Conservation (phyloP, 92 coral and sea anemone genomes). For the Phenganax subtilis region DNA sequence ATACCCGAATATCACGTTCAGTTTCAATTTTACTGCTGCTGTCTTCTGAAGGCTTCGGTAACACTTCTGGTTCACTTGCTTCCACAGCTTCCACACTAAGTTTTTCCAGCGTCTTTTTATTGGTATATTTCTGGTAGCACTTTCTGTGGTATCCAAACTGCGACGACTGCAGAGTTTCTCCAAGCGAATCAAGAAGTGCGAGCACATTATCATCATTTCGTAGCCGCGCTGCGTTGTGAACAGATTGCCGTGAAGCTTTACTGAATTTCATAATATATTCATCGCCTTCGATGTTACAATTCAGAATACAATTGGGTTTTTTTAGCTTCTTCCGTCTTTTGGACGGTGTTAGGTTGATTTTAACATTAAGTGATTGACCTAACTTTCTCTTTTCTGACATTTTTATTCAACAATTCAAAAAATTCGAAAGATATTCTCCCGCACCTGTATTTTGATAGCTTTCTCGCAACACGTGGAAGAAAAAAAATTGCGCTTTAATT, state of each 20-base stretch:
- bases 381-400: background rate
- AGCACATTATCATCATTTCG: background rate
- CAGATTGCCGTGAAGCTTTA: background rate
- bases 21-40: background rate
- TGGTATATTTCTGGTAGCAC: conserved; percentile 12
- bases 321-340: background rate
- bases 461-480: background rate
- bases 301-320: conserved; percentile 3
- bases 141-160: background rate
- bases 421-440: background rate
- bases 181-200: conserved; percentile 2
- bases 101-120: conserved; percentile 5
- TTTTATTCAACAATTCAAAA: background rate
- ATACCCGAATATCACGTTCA: background rate
- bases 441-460: background rate
- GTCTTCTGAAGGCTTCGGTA: background rate
- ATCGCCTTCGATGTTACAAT: background rate
- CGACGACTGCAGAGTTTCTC: background rate
- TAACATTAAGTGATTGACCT: background rate
- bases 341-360: conserved; percentile 3
- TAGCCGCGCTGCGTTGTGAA: background rate
- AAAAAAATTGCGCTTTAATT: background rate
- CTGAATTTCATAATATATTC: background rate
- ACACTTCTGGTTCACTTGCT: no score
- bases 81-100: background rate